Conservation (phyloP, 2,113 vertebrate species). For the Paedocypris sp. region DNA sequence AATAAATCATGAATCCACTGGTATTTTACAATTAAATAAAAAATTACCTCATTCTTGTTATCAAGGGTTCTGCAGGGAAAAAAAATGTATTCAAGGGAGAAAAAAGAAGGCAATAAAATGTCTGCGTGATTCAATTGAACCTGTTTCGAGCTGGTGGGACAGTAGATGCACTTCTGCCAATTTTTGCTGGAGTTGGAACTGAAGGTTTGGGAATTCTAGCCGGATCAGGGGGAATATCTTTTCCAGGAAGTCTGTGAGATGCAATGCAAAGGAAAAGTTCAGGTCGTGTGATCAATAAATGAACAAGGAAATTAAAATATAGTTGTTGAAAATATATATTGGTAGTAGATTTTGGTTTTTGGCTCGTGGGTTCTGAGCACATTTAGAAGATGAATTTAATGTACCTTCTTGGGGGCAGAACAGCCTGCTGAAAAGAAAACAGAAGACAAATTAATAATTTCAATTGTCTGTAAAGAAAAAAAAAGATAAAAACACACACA, state of each 20-base stretch:
- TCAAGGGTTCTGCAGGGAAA: constrained; percentile 40
- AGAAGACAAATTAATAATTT: background rate
- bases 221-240: constrained; percentile 24
- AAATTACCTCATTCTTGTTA: constrained; percentile 41
- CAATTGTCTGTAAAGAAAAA: too few species aligned
- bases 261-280: background rate
- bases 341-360: background rate
- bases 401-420: constrained; percentile 52
- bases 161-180: constrained; percentile 53
- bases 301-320: background rate
- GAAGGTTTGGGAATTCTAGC: constrained; percentile 61
- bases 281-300: too few species aligned
- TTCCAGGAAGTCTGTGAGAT: background rate
- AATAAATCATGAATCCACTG: background rate
- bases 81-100: background rate
- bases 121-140: too few species aligned
- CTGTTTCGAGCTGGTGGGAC: constrained; percentile 43
- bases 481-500: background rate
- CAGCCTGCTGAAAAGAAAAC: constrained; percentile 39
- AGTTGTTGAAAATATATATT: background rate
- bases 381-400: background rate
- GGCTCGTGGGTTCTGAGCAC: background rate
- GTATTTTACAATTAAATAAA: too few species aligned
- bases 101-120: too few species aligned
- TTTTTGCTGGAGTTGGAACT: constrained; percentile 39